A percentile compares a stretch with the other conserved stretches of the same genome.
Conservation (phyloP, 1,140 invertebrate species). For the Berghia stephanieae region DNA sequence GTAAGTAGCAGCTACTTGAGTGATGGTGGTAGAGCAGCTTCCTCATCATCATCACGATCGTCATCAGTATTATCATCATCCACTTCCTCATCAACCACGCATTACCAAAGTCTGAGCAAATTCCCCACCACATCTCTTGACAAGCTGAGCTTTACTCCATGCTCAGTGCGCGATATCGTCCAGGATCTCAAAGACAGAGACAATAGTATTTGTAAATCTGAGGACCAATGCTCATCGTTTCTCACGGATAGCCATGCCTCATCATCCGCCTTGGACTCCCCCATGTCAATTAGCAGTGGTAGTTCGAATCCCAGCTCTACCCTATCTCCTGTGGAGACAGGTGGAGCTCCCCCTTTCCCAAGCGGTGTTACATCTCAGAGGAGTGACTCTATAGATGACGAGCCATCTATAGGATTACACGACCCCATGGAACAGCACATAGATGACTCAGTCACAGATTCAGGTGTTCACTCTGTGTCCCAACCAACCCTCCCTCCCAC, state of each 20-base stretch:
- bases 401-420: too few relatives aligned
- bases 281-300: slow-evolving; percentile 37
- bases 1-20: slow-evolving; percentile 13
- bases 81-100: neutral
- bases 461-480: neutral
- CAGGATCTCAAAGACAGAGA: slow-evolving; percentile 29
- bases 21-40: too few relatives aligned
- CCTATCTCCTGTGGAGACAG: slow-evolving; percentile 34
- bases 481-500: neutral
- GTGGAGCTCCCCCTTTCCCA: neutral
- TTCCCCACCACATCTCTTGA: slow-evolving; percentile 63
- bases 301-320: slow-evolving; percentile 35
- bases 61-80: neutral
- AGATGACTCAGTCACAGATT: neutral
- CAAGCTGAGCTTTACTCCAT: slow-evolving; percentile 63
- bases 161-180: slow-evolving; percentile 47
- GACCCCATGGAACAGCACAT: too few relatives aligned
- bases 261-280: slow-evolving; percentile 32
- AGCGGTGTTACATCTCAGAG: slow-evolving; percentile 4
- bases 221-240: neutral
- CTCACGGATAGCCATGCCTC: slow-evolving; percentile 9
- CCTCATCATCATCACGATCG: slow-evolving; percentile 3
- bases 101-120: slow-evolving; percentile 25
- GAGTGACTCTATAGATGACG: too few relatives aligned
- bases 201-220: too few relatives aligned